Evolutionary conservation across 2,797 vertebrate species (phyloP).

Genomic region (Rhincodon typus): DNA sequence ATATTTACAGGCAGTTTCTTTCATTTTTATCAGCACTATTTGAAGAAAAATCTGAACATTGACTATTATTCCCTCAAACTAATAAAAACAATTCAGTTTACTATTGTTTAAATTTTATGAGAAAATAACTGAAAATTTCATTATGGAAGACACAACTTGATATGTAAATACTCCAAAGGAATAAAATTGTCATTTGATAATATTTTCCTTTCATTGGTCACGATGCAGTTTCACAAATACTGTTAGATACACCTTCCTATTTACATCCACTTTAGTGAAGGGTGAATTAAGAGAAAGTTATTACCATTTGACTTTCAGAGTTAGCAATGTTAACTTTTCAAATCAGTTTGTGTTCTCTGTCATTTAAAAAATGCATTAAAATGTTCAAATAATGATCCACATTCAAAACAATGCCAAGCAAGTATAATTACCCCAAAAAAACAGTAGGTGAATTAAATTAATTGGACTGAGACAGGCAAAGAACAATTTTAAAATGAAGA

Average conservation of each 20-base stretch:
- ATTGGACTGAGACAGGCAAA: background rate
- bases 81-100: background rate
- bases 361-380: background rate
- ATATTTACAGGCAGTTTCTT: background rate
- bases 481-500: background rate
- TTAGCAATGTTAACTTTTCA: background rate
- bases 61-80: background rate
- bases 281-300: background rate
- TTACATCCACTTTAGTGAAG: background rate
- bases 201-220: constrained; percentile 26
- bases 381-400: background rate
- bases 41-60: background rate
- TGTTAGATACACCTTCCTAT: background rate
- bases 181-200: background rate
- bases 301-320: background rate
- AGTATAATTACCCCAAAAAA: background rate
- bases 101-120: background rate
- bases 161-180: background rate
- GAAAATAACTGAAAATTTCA: background rate
- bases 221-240: background rate
- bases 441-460: background rate
- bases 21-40: background rate
- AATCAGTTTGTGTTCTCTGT: background rate
- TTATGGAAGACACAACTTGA: background rate
- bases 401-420: background rate